A percentile compares a stretch with the other conserved stretches of the same genome.
Conservation (phyloP, 2,888 invertebrate species). For the Osmoderma eremita region DNA sequence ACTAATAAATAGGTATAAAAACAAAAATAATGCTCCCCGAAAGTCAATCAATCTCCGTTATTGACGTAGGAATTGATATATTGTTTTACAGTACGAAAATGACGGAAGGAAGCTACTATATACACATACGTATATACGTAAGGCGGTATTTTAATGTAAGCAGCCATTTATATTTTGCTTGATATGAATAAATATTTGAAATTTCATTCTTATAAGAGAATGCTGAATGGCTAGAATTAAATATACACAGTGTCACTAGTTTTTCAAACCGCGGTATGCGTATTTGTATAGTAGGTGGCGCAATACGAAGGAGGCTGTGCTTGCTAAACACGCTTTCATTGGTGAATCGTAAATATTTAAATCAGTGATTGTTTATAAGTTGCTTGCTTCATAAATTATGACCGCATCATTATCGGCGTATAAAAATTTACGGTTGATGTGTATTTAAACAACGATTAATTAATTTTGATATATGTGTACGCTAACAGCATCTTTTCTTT, state of each 20-base stretch:
- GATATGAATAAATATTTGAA: conserved; percentile 31
- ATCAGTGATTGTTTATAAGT: background rate
- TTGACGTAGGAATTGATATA: conserved; percentile 8
- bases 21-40: background rate
- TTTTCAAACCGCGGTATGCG: background rate
- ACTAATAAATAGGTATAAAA: background rate
- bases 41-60: conserved; percentile 10
- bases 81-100: conserved; percentile 15
- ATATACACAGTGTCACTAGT: conserved; percentile 9
- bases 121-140: background rate
- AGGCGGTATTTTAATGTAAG: conserved; percentile 7
- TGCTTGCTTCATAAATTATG: no score
- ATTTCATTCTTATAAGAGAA: conserved; percentile 27
- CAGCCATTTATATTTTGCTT: conserved; percentile 17
- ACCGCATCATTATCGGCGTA: no score
- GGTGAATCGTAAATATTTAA: conserved; percentile 27
- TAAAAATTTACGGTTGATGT: no score
- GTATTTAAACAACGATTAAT: no score
- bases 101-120: conserved; percentile 6
- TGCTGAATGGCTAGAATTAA: conserved; percentile 18
- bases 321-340: conserved; percentile 13
- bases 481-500: no score
- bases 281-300: conserved; percentile 16
- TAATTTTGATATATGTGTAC: no score
- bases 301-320: conserved; percentile 6